These are phyloP conservation scores for Stegostoma tigrinum DNA, from an alignment of 2,113 vertebrate genomes.

Conservation along the genomic window DNA sequence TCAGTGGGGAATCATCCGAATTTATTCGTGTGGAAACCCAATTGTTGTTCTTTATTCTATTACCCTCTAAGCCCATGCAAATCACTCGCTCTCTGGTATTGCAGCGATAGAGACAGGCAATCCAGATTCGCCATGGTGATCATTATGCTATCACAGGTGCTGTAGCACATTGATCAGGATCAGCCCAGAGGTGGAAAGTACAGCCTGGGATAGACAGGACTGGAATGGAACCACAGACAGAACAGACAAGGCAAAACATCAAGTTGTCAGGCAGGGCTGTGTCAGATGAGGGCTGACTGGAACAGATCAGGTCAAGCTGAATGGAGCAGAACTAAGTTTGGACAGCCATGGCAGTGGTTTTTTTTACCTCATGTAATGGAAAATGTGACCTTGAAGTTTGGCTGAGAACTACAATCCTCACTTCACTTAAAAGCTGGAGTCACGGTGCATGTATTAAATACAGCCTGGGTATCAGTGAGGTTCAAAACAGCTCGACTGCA, in stretches of 20 bases:
- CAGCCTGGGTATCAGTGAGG: background rate
- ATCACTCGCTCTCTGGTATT: background rate
- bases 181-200: background rate
- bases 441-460: background rate
- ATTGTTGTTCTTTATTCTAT: background rate
- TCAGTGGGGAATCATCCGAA: background rate
- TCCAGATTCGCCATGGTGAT: background rate
- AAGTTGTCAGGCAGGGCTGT: background rate
- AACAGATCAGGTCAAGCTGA: slow-evolving; percentile 7
- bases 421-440: background rate
- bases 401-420: background rate
- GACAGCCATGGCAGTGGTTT: background rate
- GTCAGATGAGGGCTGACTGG: slow-evolving; percentile 6
- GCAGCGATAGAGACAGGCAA: background rate
- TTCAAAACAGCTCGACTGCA: background rate
- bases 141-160: background rate
- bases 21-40: background rate
- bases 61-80: background rate
- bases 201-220: background rate
- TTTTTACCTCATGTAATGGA: slow-evolving; percentile 6
- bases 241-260: background rate
- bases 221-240: background rate
- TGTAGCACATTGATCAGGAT: background rate
- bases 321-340: slow-evolving; percentile 19
- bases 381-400: slow-evolving; percentile 21